Evolutionary conservation across 1,140 invertebrate genomes (phyloP), one percentile per base, ranked within the genome.

Genomic region (Eufriesea mexicana): DNA sequence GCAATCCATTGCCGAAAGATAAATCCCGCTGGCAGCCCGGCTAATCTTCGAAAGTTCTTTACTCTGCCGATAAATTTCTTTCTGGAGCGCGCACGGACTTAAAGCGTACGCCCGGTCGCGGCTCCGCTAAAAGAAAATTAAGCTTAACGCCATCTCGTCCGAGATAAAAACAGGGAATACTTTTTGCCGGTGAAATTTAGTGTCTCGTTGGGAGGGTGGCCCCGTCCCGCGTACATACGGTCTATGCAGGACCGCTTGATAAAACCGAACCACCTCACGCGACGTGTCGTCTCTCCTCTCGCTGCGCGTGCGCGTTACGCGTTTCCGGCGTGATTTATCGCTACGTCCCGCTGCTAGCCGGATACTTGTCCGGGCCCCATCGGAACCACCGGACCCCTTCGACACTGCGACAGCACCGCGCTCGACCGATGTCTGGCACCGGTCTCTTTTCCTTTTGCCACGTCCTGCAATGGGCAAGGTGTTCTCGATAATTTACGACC

Each of bases 271-370:
- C 23, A 47, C 28, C 57, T 73, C 57, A 71, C 57, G 62, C 75
- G 67, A 83, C 61, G 85, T 28, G 64, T 72, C 47, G 25, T 51
- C 25, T 25, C 6, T 66, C 10, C 42, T 0, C 4, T 25, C 10
- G n/a, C 55, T 62, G 74, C 81, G 66, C 57, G 62, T 55, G 51
- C 66, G 57, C 79, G 85, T 81, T 75, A 86, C 84, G 62, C 67
- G 81, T 87, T 85, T 59, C 54, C 54, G 16, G 42, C 76, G 77
- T 88, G 87, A 88, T 88, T 88, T 88, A 88, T 87, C 73, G 73
- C 16, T 20, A 66, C 54, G 25, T 77, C 67, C 59, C 28, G 14
- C 35, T 61, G 55, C 12, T n/a, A n/a, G 18, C 49, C 20, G 74
- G 82, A 84, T 73, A 61, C 49, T 28, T 81, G 81, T 81, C 61